Conservation (phyloP, 2,797 vertebrate genomes). For the Cossypha caffra region DNA sequence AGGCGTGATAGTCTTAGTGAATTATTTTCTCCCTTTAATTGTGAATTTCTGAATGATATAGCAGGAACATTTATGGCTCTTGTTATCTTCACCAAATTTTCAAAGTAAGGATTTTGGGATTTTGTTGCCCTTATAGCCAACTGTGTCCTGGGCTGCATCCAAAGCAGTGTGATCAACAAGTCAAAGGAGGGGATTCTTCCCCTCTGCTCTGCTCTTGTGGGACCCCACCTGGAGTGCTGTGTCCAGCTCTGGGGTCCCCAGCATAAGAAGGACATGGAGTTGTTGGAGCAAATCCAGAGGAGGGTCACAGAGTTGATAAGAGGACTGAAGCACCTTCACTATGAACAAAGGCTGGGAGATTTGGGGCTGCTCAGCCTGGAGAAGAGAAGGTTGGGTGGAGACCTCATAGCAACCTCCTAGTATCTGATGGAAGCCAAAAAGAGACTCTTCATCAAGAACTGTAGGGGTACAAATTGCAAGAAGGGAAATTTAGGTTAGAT, state of each 20-base stretch:
- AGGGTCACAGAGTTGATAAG: not conserved
- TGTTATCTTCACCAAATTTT: not conserved
- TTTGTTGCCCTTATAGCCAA: not conserved
- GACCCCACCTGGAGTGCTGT: not conserved
- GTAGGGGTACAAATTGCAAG: not conserved
- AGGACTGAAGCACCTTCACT: not conserved
- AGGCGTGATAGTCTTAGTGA: not conserved
- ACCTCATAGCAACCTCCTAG: not conserved
- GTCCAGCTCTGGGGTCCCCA: not conserved
- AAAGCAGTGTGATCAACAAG: not conserved
- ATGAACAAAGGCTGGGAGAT: not conserved
- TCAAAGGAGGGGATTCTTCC: not conserved
- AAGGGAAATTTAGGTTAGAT: not conserved
- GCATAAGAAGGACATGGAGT: accelerated
- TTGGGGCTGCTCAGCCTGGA: not conserved
- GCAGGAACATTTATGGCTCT: not conserved
- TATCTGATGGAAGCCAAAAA: not conserved
- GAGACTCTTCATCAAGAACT: not conserved
- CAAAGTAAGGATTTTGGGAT: not conserved
- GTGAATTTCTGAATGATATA: not conserved
- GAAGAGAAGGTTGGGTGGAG: not conserved
- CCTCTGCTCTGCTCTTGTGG: not conserved
- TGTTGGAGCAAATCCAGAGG: not conserved
- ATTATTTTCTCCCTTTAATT: not conserved
- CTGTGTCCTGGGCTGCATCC: not conserved